Percentiles rank a stretch among this genome's conserved stretches.
Conservation (phyloP, 1,140 invertebrate genomes). For the Tribolium madens region DNA sequence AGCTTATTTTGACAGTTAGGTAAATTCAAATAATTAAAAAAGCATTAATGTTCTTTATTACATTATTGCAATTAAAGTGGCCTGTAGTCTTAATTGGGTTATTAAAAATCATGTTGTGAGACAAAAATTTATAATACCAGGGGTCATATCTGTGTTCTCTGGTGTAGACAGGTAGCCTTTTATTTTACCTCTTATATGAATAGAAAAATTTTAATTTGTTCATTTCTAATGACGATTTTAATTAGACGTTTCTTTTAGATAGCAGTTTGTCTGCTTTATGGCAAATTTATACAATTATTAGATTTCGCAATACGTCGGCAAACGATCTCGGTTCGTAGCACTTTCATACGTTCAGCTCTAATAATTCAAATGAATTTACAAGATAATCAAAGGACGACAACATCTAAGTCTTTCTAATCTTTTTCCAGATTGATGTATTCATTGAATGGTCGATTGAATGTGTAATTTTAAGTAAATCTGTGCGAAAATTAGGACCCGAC, state of each 20-base stretch:
- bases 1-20: background rate
- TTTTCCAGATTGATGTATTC: background rate
- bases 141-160: no score
- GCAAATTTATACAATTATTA: constrained; percentile 30
- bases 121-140: no score
- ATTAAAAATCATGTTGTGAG: background rate
- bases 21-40: background rate
- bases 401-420: background rate
- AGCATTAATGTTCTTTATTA: background rate
- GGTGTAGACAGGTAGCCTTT: no score
- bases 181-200: no score
- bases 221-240: background rate
- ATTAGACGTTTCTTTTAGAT: background rate
- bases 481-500: constrained; percentile 12
- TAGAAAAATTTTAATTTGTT: no score
- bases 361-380: constrained; percentile 23
- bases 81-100: background rate
- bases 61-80: background rate
- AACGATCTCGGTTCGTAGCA: constrained; percentile 14
- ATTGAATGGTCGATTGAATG: background rate
- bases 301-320: constrained; percentile 19
- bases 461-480: constrained; percentile 13
- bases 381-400: constrained; percentile 31
- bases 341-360: constrained; percentile 33
- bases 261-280: background rate